phyloP scores from a whole-genome alignment of 2,113 vertebrate species.

The Prunella fulvescens region DNA sequence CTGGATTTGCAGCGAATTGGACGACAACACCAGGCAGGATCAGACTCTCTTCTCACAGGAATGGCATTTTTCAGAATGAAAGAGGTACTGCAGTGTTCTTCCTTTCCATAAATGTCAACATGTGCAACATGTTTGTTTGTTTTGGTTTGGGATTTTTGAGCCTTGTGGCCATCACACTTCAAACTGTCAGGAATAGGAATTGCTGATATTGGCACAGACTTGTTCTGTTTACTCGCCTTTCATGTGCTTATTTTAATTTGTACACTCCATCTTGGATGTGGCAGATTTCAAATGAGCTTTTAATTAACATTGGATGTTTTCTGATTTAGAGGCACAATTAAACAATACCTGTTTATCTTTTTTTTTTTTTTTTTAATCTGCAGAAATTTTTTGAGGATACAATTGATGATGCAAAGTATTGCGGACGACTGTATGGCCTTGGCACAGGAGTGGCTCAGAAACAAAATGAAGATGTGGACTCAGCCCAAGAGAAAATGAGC shows the following conservation, averaged over 20 bases:
- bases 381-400: conserved; percentile 99
- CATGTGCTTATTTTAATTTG: not conserved
- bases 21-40: conserved; percentile 95
- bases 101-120: not conserved
- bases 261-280: not conserved
- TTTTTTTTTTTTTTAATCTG: not conserved
- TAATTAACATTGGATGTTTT: not conserved
- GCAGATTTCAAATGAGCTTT: not conserved
- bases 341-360: not conserved
- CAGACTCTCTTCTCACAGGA: conserved; percentile 93
- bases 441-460: conserved; percentile 92
- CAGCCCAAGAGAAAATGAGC: conserved; percentile 80
- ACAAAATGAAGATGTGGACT: conserved; percentile 85
- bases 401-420: conserved; percentile 98
- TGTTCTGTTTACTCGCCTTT: not conserved
- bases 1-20: conserved; percentile 95
- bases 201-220: not conserved
- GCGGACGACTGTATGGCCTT: conserved; percentile 92
- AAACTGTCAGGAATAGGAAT: not conserved
- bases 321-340: not conserved
- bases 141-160: not conserved
- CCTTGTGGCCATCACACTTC: not conserved
- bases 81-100: conserved; percentile 76
- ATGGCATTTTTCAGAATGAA: conserved; percentile 99
- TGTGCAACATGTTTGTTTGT: not conserved